A percentile compares a stretch with the other conserved stretches of the same genome.
Evolutionary conservation across 2,113 vertebrate species (phyloP).

Genomic region (Vulpes vulpes): DNA sequence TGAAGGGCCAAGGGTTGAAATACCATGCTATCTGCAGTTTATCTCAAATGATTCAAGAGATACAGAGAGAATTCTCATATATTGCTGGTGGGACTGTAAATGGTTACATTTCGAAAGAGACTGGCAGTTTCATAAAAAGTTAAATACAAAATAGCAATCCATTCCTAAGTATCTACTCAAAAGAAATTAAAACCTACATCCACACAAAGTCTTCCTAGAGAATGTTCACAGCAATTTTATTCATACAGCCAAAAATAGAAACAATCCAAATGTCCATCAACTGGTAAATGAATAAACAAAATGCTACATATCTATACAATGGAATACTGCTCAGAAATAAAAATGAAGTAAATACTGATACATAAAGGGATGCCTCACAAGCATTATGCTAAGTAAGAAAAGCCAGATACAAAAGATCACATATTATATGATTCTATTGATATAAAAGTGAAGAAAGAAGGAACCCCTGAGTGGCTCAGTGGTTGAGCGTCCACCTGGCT

Average conservation of each 20-base stretch:
- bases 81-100: neutral
- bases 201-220: neutral
- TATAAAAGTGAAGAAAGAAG: neutral
- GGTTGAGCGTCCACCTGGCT: too few relatives aligned
- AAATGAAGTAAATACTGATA: neutral
- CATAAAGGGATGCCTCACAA: neutral
- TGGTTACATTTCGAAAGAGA: slow-evolving; percentile 6
- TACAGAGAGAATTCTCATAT: neutral
- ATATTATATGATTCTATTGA: neutral
- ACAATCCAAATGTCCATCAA: neutral
- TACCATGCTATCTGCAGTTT: neutral
- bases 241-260: neutral
- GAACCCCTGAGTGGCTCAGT: too few relatives aligned
- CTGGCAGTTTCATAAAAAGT: slow-evolving; percentile 1
- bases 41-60: neutral
- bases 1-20: neutral
- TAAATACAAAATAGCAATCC: slow-evolving; percentile 11
- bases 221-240: slow-evolving; percentile 19
- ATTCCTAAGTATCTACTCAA: neutral
- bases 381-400: neutral
- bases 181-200: slow-evolving; percentile 16
- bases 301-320: neutral
- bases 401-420: neutral
- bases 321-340: slow-evolving; percentile 24
- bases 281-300: neutral